A percentile compares a stretch with the other conserved stretches of the same genome.
Evolutionary conservation across 1,140 invertebrate genomes (phyloP).

Genomic region (Trachelipus rathkii): DNA sequence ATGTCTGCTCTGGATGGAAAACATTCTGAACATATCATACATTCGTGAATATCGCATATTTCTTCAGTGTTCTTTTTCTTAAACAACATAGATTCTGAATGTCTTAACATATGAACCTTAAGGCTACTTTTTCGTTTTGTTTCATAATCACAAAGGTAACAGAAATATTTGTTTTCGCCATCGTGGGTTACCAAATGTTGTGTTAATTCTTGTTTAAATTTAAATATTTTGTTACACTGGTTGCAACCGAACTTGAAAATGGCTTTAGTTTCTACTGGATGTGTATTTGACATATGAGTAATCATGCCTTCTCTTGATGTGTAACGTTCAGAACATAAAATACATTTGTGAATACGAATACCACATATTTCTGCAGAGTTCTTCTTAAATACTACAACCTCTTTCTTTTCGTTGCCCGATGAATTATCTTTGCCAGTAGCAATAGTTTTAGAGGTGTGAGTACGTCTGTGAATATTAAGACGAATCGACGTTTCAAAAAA

Average conservation of each 20-base stretch:
- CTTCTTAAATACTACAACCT: background rate
- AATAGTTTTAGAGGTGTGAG: background rate
- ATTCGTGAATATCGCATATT: background rate
- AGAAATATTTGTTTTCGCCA: background rate
- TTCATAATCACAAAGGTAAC: background rate
- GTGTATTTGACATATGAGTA: background rate
- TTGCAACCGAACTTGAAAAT: background rate
- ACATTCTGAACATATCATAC: background rate
- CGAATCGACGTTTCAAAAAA: background rate
- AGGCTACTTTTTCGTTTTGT: background rate
- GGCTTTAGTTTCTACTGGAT: background rate
- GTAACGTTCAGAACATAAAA: background rate
- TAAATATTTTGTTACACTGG: background rate
- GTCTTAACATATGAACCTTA: no score
- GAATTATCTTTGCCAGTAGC: background rate
- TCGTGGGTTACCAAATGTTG: background rate
- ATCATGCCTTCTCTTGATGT: background rate
- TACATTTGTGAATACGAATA: background rate
- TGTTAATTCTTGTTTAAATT: background rate
- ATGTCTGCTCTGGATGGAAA: background rate
- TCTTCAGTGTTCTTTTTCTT: background rate
- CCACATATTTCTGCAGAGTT: background rate
- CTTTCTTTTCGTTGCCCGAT: background rate
- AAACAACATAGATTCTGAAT: background rate
- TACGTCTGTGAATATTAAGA: background rate